These are phyloP conservation scores for Florisuga fusca DNA, from an alignment of 2,797 vertebrate species.

Conservation along the genomic window DNA sequence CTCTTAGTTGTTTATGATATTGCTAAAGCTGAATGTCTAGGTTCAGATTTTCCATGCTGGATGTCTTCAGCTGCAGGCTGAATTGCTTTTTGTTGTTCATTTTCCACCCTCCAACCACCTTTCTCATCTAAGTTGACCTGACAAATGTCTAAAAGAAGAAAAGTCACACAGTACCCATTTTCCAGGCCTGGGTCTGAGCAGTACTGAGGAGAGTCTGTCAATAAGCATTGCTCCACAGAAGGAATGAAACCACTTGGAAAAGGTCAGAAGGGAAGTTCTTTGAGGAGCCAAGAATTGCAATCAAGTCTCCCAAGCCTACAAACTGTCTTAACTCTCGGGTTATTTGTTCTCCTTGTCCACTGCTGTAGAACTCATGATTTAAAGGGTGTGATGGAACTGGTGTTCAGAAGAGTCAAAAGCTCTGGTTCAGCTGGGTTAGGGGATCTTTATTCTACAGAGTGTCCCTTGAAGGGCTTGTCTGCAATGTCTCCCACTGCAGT, in stretches of 20 bases:
- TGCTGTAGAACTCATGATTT: background rate
- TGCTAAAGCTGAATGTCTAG: background rate
- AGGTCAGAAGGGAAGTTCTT: background rate
- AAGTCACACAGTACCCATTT: background rate
- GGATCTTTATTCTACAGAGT: background rate
- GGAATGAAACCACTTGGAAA: constrained; percentile 12
- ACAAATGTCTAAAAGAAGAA: constrained; percentile 16
- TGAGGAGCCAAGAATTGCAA: background rate
- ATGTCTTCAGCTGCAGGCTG: background rate
- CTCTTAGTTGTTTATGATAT: background rate
- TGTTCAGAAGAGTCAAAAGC: background rate
- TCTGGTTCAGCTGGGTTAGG: background rate
- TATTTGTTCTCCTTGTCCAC: background rate
- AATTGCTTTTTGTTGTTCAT: constrained; percentile 1
- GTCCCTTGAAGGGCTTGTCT: background rate
- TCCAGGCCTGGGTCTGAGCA: background rate
- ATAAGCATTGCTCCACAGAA: background rate
- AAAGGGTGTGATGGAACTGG: background rate
- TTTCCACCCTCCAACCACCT: constrained; percentile 18
- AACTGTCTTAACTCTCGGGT: background rate
- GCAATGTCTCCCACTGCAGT: background rate
- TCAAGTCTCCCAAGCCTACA: background rate
- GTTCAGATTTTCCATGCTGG: background rate
- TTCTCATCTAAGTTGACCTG: constrained; percentile 10
- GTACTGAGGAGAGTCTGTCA: background rate